A percentile compares a stretch with the other conserved stretches of the same genome.
These are phyloP conservation scores for Galbula dea DNA, from an alignment of 2,113 vertebrate genomes.

Conservation along the genomic window DNA sequence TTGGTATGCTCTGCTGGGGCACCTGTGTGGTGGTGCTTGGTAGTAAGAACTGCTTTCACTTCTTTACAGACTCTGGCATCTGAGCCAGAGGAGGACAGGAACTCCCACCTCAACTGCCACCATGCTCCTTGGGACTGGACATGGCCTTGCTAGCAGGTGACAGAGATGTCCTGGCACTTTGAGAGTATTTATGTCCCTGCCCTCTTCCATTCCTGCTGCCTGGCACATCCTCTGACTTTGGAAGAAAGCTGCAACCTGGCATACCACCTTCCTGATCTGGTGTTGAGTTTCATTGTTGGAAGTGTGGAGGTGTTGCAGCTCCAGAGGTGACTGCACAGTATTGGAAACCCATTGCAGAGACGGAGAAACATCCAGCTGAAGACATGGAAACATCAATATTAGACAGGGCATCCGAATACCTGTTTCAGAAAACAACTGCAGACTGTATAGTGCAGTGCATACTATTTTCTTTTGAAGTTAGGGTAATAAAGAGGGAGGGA, in stretches of 20 bases:
- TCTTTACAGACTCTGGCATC: background rate
- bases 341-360: background rate
- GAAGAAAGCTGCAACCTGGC: background rate
- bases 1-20: background rate
- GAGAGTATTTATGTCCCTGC: background rate
- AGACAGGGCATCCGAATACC: background rate
- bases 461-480: background rate
- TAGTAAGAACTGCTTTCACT: background rate
- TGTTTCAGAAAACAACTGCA: background rate
- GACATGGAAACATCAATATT: fast-evolving
- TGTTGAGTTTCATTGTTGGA: background rate
- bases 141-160: background rate
- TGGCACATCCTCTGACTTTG: background rate
- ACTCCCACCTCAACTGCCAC: background rate
- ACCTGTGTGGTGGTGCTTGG: background rate
- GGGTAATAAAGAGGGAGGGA: background rate
- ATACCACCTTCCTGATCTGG: background rate
- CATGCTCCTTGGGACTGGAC: background rate
- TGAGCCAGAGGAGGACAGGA: background rate
- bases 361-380: background rate
- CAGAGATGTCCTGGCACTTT: background rate
- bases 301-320: background rate
- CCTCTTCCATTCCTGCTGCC: background rate
- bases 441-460: background rate
- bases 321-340: background rate